Evolutionary conservation across 2,888 invertebrate genomes (phyloP), one percentile per base, ranked within the genome.

Genomic region (Lamproptera curius): DNA sequence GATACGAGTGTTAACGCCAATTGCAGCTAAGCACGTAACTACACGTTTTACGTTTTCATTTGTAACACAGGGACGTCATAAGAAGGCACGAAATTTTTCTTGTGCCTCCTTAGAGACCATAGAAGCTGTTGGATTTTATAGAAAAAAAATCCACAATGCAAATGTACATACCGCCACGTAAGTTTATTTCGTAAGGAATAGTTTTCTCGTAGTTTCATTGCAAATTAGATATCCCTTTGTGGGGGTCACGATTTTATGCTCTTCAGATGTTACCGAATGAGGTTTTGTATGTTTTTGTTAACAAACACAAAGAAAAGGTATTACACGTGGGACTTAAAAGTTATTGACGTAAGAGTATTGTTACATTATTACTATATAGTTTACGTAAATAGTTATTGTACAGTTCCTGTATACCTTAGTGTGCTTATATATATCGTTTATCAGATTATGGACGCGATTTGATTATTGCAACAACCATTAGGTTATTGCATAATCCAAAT

Each of bases 101-200:
- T 43, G 52, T 45, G 34, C 48, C 40, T 56, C 50, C 51, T 53
- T 47, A 33, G 42, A 55, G 58, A 58, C 45, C 53, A 48, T 46
- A 41, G 42, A 46, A 37, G n/a, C 47, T 51, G 51, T 57, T 54
- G 55, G n/a, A 57, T 61, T 60, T 57, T 56, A 57, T 55, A 53
- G 58, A 53, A 58, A 55, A 53, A 53, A 60, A 60, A 59, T 62
- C 55, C 53, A 51, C 55, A 58, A 59, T 58, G 58, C 56, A 53
- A 58, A 54, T 56, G n/a, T 58, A 58, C 54, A 56, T 63, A 56
- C 54, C 55, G 54, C 57, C 45, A 50, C 53, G 50, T 56, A 57
- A 61, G 58, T 55, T 55, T 62, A 61, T 64, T 63, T 61, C 57
- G 57, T 54, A n/a, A 49, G 53, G 52, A 58, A 63, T 59, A 58